Percentiles rank a stretch among this genome's conserved stretches.
phyloP scores from a whole-genome alignment of 37 sponge, comb jelly and placozoan genomes.

The Ianthella basta region DNA sequence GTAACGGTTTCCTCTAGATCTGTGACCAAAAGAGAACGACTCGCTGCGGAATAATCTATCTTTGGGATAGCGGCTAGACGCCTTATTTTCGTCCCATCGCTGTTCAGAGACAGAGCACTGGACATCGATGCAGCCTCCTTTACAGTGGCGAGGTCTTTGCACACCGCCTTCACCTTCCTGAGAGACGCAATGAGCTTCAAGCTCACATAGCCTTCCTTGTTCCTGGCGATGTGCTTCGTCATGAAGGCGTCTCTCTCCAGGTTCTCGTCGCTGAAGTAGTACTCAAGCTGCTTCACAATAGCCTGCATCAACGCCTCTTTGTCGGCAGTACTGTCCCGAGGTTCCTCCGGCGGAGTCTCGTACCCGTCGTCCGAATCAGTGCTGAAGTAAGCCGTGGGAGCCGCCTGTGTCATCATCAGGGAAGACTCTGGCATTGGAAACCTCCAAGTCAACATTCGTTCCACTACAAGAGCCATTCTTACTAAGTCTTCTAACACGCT shows the following conservation, averaged over 20 bases:
- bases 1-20: slow-evolving; percentile 51
- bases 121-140: slow-evolving; percentile 60
- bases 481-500: background rate
- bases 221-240: slow-evolving; percentile 89
- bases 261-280: slow-evolving; percentile 96
- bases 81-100: slow-evolving; percentile 80
- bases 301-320: slow-evolving; percentile 45
- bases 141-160: slow-evolving; percentile 83
- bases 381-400: background rate
- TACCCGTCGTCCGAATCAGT: slow-evolving; percentile 71
- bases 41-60: slow-evolving; percentile 63
- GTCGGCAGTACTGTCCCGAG: slow-evolving; percentile 2
- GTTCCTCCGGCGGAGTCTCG: slow-evolving; percentile 41
- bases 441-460: background rate
- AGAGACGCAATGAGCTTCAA: slow-evolving; percentile 89
- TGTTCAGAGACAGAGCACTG: slow-evolving; percentile 60
- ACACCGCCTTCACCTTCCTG: slow-evolving; percentile 82
- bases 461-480: slow-evolving; percentile 24
- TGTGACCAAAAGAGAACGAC: slow-evolving; percentile 62
- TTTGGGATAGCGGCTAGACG: slow-evolving; percentile 65
- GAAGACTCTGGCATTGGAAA: background rate
- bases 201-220: slow-evolving; percentile 88
- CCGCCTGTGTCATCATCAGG: slow-evolving; percentile 16
- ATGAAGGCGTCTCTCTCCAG: slow-evolving; percentile 86
- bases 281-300: slow-evolving; percentile 86